Evolutionary conservation across 2,888 invertebrate species (phyloP).

Genomic region (Euplexia lucipara): DNA sequence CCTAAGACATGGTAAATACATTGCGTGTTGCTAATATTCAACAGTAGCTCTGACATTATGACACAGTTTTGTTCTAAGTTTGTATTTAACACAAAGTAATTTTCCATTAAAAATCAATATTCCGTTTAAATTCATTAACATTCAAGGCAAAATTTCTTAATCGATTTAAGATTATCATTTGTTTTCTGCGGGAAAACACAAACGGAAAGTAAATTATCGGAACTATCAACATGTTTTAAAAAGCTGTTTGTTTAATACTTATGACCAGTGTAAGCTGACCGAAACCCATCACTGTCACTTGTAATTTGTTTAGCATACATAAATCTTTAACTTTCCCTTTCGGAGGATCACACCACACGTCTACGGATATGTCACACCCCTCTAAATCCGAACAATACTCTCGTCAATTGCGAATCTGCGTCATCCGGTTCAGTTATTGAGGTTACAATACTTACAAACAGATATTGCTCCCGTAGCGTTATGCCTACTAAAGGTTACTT

Average conservation of each 20-base stretch:
- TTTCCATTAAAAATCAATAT: constrained; percentile 23
- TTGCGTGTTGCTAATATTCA: constrained; percentile 5
- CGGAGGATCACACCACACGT: background rate
- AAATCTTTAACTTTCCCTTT: constrained; percentile 5
- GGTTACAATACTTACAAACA: constrained; percentile 30
- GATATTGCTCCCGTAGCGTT: constrained; percentile 24
- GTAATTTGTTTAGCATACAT: background rate
- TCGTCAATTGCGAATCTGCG: constrained; percentile 18
- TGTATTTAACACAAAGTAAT: background rate
- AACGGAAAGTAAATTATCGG: constrained; percentile 9
- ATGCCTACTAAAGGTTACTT: constrained; percentile 23
- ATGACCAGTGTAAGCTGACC: background rate
- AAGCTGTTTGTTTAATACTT: background rate
- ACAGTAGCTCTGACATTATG: constrained; percentile 5
- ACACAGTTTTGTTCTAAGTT: background rate
- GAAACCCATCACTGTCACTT: background rate
- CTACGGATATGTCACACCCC: background rate
- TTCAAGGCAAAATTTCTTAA: constrained; percentile 42
- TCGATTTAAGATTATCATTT: constrained; percentile 15
- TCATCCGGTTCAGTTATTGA: constrained; percentile 35
- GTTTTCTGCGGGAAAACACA: constrained; percentile 11
- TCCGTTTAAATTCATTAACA: constrained; percentile 25
- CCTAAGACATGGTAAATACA: constrained; percentile 32
- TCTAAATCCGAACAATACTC: background rate
- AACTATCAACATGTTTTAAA: background rate